Base-by-base conservation (phyloP, 2,888 invertebrate species). In the Macrosoma leucophasiata region DNA sequence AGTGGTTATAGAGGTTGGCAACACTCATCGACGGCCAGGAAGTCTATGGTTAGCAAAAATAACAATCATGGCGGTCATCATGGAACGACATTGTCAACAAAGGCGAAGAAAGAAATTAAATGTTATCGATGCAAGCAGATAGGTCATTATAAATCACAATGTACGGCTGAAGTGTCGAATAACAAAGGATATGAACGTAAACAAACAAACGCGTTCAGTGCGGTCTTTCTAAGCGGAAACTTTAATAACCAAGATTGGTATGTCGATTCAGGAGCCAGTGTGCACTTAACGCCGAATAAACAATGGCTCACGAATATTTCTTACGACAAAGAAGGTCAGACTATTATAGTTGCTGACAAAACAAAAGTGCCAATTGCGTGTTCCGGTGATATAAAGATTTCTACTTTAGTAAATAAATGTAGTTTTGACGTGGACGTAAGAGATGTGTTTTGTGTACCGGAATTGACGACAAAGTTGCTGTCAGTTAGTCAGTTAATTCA, bases 311-410 rank as follows among this genome's bases (percentile, higher is more conserved):
- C 13, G 22, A 47, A 52, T 33, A 21, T 34, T 13, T 40, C 29
- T 11, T 23, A 28, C n/a, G 20, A 34, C 13, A 2, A 35, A 46
- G 22, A 17, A 23, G 22, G 17, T 13, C 24, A 2, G 31, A 44
- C 47, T n/a, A 53, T 55, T 19, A 29, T 48, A 3, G 46, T 51
- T 7, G 54, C 54, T 18, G 48, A 55, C 13, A 23, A 45, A 17
- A 29, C 17, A 21, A 41, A 13, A n/a, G 29, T 56, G 7, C 42
- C 43, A n/a, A 52, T 55, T 3, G 13, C 35, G 4, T 21, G 25
- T 7, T 11, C 20, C 2, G 33, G 33, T 4, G 21, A 33, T 3
- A 8, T 31, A 3, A 6, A 24, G 9, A 18, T 31, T 13, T 13
- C 30, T n/a, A 31, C 18, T 13, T 10, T 20, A 17, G 5, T 19